phyloP scores from a whole-genome alignment of 2,888 invertebrate species.

The Phengaris arion region DNA sequence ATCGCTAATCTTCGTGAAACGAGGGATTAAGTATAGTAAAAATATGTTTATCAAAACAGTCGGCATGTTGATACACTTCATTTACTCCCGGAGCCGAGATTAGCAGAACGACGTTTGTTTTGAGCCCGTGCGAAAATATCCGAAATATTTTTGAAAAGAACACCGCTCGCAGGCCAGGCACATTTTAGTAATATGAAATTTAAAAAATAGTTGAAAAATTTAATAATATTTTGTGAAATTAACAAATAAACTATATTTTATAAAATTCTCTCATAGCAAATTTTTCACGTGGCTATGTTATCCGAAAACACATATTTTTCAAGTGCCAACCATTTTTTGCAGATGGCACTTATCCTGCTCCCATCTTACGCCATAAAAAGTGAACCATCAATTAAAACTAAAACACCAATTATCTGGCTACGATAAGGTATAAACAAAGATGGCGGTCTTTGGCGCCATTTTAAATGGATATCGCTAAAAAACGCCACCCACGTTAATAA shows the following conservation, averaged over 20 bases:
- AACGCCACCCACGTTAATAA: constrained; percentile 46
- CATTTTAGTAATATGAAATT: constrained; percentile 2
- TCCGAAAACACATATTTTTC: not conserved
- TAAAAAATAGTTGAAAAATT: not conserved
- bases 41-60: constrained; percentile 39
- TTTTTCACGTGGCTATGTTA: not conserved
- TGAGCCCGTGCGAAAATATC: not conserved
- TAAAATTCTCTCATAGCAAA: not conserved
- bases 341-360: constrained; percentile 41
- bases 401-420: constrained; percentile 64
- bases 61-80: constrained; percentile 32
- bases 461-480: constrained; percentile 44
- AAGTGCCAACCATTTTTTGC: constrained; percentile 19
- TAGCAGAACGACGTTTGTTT: constrained; percentile 24
- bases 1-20: constrained; percentile 43
- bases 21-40: constrained; percentile 35
- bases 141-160: not conserved
- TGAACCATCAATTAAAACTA: constrained; percentile 49
- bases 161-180: not conserved
- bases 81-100: constrained; percentile 3
- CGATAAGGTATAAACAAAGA: constrained; percentile 54
- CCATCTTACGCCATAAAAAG: constrained; percentile 56
- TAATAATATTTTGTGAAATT: not conserved
- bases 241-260: not conserved
- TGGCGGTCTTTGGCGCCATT: constrained; percentile 51